These are phyloP conservation scores for Ciconia stormi DNA, from an alignment of 2,113 vertebrate genomes.

Conservation along the genomic window DNA sequence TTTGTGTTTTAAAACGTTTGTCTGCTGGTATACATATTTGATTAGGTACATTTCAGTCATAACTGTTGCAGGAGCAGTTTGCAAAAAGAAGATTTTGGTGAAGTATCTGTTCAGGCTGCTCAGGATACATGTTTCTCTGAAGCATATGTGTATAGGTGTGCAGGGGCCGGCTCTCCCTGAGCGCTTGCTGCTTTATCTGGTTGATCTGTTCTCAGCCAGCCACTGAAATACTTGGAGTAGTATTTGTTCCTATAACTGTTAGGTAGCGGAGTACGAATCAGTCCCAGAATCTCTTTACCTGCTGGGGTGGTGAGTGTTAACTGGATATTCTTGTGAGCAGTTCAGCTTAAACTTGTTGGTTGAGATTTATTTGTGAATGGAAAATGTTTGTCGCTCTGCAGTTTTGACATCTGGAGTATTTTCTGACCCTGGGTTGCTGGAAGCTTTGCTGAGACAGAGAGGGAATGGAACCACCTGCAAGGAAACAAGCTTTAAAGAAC, in stretches of 20 bases:
- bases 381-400: neutral
- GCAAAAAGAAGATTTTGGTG: neutral
- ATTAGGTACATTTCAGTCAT: neutral
- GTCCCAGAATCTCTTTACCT: neutral
- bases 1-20: neutral
- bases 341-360: neutral
- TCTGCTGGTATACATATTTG: neutral
- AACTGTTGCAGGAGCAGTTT: neutral
- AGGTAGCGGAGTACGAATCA: neutral
- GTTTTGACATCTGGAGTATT: neutral
- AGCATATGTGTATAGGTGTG: neutral
- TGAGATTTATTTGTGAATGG: neutral
- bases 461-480: neutral
- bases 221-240: neutral
- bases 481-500: neutral
- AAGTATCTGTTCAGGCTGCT: neutral
- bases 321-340: neutral
- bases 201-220: neutral
- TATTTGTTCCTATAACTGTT: neutral
- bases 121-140: neutral
- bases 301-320: neutral
- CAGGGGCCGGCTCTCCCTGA: accelerated
- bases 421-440: neutral
- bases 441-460: neutral
- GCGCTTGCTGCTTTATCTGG: neutral